phyloP scores from a whole-genome alignment of 2,888 invertebrate genomes.

The Bibio marci region DNA sequence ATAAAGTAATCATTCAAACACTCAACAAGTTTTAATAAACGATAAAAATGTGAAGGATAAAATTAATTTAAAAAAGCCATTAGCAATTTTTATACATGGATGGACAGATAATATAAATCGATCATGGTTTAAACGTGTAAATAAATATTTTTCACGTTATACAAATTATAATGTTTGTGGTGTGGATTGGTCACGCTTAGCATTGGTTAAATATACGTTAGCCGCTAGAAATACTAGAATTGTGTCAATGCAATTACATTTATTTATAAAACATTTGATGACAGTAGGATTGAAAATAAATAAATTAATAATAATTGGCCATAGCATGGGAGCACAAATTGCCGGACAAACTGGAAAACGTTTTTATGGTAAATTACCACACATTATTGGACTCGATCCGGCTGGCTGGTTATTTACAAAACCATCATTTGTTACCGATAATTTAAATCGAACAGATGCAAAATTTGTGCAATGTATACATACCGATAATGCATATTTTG shows the following conservation, averaged over 20 bases:
- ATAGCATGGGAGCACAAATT: constrained; percentile 3
- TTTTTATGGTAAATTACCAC: background rate
- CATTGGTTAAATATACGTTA: background rate
- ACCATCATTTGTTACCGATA: background rate
- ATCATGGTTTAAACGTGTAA: background rate
- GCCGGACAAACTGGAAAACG: background rate
- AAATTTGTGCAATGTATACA: constrained; percentile 6
- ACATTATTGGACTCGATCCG: constrained; percentile 7
- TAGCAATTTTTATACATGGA: constrained; percentile 3
- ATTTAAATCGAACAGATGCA: constrained; percentile 4
- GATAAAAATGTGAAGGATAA: background rate
- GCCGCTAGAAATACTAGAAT: background rate
- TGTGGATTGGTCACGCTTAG: constrained; percentile 1
- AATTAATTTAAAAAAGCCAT: background rate
- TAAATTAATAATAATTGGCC: background rate
- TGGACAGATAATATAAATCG: constrained; percentile 2
- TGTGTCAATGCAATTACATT: background rate
- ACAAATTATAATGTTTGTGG: constrained; percentile 1
- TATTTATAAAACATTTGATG: background rate
- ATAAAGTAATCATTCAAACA: too few relatives aligned
- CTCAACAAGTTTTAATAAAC: too few relatives aligned
- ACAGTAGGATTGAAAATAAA: background rate
- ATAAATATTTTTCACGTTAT: background rate
- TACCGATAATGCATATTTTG: constrained; percentile 3
- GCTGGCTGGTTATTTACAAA: constrained; percentile 4